Evolutionary conservation across 2,888 invertebrate species (phyloP).

Genomic region (Agonopterix subpropinquella): DNA sequence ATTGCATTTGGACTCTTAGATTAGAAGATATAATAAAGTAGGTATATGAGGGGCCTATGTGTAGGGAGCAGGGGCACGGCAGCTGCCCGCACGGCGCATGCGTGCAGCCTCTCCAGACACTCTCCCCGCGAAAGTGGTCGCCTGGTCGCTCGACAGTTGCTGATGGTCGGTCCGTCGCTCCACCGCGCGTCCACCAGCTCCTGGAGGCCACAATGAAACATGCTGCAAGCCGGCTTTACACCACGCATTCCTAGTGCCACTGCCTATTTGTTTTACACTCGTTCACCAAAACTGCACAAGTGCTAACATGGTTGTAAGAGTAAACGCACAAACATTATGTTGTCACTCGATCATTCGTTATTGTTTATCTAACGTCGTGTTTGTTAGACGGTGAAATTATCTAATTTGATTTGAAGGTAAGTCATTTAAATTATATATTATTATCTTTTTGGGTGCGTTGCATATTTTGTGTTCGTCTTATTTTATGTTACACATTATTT

Average conservation of each 20-base stretch:
- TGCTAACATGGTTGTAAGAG: no score
- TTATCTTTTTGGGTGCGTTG: no score
- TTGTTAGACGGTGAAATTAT: slow-evolving; percentile 2
- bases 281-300: no score
- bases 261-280: no score
- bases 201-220: not conserved
- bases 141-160: slow-evolving; percentile 1
- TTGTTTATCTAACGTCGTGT: not conserved
- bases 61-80: not conserved
- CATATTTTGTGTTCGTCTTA: no score
- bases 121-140: slow-evolving; percentile 14
- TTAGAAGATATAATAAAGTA: not conserved
- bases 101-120: slow-evolving; percentile 59
- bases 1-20: not conserved
- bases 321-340: no score
- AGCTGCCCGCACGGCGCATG: slow-evolving; percentile 30
- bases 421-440: slow-evolving; percentile 1
- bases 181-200: no score
- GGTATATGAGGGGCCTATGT: not conserved
- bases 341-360: not conserved
- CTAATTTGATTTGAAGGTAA: slow-evolving; percentile 7
- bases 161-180: no score
- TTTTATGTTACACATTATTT: no score
- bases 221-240: not conserved
- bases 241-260: not conserved